phyloP scores from a whole-genome alignment of 2,797 vertebrate species.

The Kryptolebias ocellatus region DNA sequence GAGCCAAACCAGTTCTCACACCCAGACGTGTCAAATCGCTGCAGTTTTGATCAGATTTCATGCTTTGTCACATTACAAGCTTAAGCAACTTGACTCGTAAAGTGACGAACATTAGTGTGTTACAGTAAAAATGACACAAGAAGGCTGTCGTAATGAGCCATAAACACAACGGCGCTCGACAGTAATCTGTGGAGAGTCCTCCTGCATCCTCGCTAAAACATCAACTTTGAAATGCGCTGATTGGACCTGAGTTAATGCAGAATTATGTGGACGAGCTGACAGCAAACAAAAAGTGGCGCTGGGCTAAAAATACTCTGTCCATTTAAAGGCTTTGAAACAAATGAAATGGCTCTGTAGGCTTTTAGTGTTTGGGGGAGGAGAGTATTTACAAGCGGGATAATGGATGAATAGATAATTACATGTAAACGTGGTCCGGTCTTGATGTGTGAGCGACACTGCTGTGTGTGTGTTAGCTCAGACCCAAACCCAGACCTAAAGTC shows the following conservation, averaged over 20 bases:
- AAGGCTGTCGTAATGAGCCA: neutral
- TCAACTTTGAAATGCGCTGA: neutral
- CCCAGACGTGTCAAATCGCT: neutral
- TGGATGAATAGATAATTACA: slow-evolving; percentile 66
- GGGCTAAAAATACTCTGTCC: slow-evolving; percentile 59
- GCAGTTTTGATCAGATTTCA: neutral
- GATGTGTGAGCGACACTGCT: slow-evolving; percentile 16
- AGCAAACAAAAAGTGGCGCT: slow-evolving; percentile 42
- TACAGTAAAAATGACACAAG: neutral
- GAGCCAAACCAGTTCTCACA: slow-evolving; percentile 5
- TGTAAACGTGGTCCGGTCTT: slow-evolving; percentile 21
- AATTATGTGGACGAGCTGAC: slow-evolving; percentile 42
- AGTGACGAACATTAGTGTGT: no score
- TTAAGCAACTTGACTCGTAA: neutral
- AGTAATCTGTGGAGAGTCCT: neutral
- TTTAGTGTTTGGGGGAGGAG: slow-evolving; percentile 34
- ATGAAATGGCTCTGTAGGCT: slow-evolving; percentile 62
- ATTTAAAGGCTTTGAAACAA: slow-evolving; percentile 59
- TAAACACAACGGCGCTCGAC: neutral
- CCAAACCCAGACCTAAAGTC: slow-evolving; percentile 13
- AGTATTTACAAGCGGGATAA: slow-evolving; percentile 51
- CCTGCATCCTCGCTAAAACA: slow-evolving; percentile 12
- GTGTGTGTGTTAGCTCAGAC: slow-evolving; percentile 25
- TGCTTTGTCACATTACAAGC: neutral
- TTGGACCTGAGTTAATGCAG: slow-evolving; percentile 18